phyloP scores from a whole-genome alignment of 2,113 vertebrate genomes.

The Apteryx owenii region DNA sequence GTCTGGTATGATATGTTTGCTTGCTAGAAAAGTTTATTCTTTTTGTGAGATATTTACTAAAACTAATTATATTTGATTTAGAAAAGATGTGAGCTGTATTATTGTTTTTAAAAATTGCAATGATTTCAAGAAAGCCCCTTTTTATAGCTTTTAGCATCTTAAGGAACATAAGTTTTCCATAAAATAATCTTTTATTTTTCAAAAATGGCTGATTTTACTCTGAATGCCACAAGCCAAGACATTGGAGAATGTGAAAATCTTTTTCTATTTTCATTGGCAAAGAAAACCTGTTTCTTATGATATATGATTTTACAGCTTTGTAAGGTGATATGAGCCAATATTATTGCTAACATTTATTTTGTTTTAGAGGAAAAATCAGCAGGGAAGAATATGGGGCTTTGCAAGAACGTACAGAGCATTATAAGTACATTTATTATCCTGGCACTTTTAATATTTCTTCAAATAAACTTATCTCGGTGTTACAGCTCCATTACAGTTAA shows the following conservation, averaged over 20 bases:
- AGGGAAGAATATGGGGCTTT: neutral
- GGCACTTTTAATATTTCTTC: conserved; percentile 22
- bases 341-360: conserved; percentile 44
- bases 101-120: neutral
- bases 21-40: conserved; percentile 15
- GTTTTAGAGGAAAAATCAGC: neutral
- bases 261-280: conserved; percentile 40
- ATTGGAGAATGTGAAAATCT: conserved; percentile 18
- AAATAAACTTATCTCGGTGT: neutral
- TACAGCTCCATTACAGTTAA: conserved; percentile 6
- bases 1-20: neutral
- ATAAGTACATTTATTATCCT: conserved; percentile 16
- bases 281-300: neutral
- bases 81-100: neutral
- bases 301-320: conserved; percentile 30
- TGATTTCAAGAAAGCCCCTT: neutral
- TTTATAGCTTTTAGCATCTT: neutral
- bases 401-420: conserved; percentile 5
- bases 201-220: neutral
- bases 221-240: conserved; percentile 29
- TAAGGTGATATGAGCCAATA: conserved; percentile 3
- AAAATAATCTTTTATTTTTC: conserved; percentile 19
- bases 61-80: neutral
- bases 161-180: conserved; percentile 27
- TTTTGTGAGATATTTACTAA: neutral